Conservation (phyloP, 2,888 invertebrate genomes). For the Ceratothoa steindachneri region DNA sequence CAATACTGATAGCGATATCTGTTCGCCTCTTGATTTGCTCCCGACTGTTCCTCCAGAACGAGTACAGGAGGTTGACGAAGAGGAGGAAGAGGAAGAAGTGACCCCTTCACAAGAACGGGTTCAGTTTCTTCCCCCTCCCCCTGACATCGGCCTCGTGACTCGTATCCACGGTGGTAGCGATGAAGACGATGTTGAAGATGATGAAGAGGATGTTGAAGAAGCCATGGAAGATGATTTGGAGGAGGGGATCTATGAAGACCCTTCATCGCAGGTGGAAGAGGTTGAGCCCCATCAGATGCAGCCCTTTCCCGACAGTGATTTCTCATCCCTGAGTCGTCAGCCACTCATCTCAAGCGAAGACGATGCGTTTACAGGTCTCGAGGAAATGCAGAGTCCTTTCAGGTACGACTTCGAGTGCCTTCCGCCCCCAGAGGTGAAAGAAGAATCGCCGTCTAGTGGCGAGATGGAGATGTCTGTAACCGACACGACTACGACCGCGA, state of each 20-base stretch:
- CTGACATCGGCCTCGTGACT: conserved; percentile 42
- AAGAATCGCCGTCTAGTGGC: conserved; percentile 45
- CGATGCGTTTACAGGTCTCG: conserved; percentile 39
- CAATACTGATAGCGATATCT: conserved; percentile 46
- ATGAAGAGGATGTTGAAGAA: conserved; percentile 21
- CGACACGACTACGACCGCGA: conserved; percentile 16
- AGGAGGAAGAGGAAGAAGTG: conserved; percentile 36
- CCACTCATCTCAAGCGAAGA: conserved; percentile 27
- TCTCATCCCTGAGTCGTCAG: not conserved
- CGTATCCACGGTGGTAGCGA: conserved; percentile 40
- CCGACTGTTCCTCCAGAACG: conserved; percentile 29
- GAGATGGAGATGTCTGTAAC: conserved; percentile 33
- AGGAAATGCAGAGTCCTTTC: conserved; percentile 36
- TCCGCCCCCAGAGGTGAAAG: conserved; percentile 41
- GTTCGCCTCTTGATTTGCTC: conserved; percentile 41
- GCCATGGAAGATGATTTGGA: conserved; percentile 20
- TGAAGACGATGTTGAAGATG: conserved; percentile 40
- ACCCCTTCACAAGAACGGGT: conserved; percentile 40
- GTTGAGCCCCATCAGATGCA: not conserved
- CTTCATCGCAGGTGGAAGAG: not conserved
- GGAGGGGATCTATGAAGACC: conserved; percentile 2
- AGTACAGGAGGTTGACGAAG: conserved; percentile 31
- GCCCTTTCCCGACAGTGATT: not conserved
- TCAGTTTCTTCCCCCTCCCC: conserved; percentile 38
- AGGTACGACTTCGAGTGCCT: conserved; percentile 38